Evolutionary conservation across 2,113 vertebrate genomes (phyloP), one percentile per base, ranked within the genome.

Genomic region (Macquaria australasica): DNA sequence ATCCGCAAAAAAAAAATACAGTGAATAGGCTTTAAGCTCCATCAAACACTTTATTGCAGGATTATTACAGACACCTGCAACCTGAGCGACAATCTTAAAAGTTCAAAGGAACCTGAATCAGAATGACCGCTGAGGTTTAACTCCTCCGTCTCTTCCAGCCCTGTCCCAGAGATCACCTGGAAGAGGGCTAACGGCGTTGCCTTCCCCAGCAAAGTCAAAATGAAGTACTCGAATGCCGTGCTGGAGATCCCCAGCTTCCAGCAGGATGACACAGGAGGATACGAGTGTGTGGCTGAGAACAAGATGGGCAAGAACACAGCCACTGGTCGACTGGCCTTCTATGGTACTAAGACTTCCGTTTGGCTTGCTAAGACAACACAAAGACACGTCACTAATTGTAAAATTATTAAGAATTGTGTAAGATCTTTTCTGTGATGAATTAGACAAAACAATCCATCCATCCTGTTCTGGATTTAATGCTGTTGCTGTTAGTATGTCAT

Each of bases 231-330:
- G 8, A 97, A 95, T 6, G 97, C 95, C 0, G 95, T 99, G 84
- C 96, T 99, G 82, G 98, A 99, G 95, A 97, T 99, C 31, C 97
- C 97, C 6, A 96, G 96, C 94, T 98, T 99, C 91, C 97, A 99
- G 53, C 97, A 98, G 92, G 97, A 98, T 51, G 98, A 99, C 4
- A 93, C 97, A 0, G 98, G 98, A 12, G 95, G 96, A 2, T 99
- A 99, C 25, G 98, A 99, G 86, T 99, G 98, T 5, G 95, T 97
- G 37, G 97, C 97, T 2, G 98, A 99, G 87, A 99, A 99, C 83
- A 97, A 96, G 39, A 96, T 97, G 82, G 98, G 98, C 6, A 98
- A 95, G 88, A 99, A 99, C 90, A 88, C 96, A 14, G 97, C 97
- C 8, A 95, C 95, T 8, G 98, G 98, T 31, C 96, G 97, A 3